Base-by-base conservation (phyloP, 2,888 invertebrate genomes). In the Polietes domitor region DNA sequence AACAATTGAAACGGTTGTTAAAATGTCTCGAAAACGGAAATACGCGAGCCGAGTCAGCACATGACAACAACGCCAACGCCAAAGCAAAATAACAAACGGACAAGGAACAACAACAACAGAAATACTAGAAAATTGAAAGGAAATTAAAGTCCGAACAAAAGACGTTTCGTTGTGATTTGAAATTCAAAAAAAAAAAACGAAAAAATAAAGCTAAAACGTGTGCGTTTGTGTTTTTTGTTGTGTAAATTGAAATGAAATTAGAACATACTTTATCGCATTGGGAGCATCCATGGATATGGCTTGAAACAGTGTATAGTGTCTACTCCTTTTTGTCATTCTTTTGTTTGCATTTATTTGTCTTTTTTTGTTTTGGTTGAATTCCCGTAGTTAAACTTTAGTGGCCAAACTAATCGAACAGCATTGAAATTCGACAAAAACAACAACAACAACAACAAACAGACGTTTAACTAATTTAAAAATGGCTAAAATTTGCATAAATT, bases 231-330 rank as follows among this genome's bases (percentile, higher is more conserved):
- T 53, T 53, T 26, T 37, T 53, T 72, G 15, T 72, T 72, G 28
- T 28, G 58, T 41, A 6, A 47, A 47, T 86, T 88, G 88, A 89
- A 89, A 90, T 90, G 90, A 90, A 90, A 89, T 89, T 90, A 88
- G 89, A 85, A 88, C 88, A 88, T 88, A 87, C 88, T 85, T 86
- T 88, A 87, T 86, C 88, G 86, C 88, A 88, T 87, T 89, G 89
- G 90, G 88, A 88, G 88, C 88, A 88, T 87, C 89, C 90, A 87
- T 89, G 90, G 89, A 89, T 89, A 88, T 90, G 90, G 90, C 88
- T 90, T 85, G 89, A 90, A 87, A 88, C 89, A 87, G 88, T 90
- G 90, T 90, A 90, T 78, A 86, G 85, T 85, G 85, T 74, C 55
- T 55, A 63, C 28, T 80, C 75, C 63, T 71, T 71, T n/a, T 72